Percentiles rank a stretch among this genome's conserved stretches.
Evolutionary conservation across 2,113 vertebrate species (phyloP).

Genomic region (Tenrec ecaudatus): DNA sequence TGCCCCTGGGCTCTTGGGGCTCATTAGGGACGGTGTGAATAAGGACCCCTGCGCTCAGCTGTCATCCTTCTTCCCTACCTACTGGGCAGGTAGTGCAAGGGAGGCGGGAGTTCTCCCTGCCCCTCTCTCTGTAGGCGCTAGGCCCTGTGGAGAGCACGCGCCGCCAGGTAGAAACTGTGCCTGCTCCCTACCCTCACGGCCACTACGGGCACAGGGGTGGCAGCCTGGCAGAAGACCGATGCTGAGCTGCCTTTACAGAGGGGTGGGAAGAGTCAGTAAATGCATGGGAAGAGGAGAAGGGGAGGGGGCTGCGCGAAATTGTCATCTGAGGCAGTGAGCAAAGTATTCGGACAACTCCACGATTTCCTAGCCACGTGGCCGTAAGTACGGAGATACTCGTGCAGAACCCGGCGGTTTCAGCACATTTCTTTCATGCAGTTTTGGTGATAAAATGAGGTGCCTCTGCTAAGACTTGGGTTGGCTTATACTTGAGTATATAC

Average conservation of each 20-base stretch:
- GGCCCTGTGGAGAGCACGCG: neutral
- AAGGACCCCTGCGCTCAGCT: neutral
- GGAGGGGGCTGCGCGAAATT: neutral
- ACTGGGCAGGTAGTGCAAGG: neutral
- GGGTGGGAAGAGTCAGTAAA: neutral
- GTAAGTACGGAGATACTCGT: neutral
- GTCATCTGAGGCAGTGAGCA: neutral
- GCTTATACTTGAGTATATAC: no score
- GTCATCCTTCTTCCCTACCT: neutral
- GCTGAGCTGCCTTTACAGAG: neutral
- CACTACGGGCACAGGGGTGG: neutral
- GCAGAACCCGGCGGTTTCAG: no score
- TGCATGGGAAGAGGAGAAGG: neutral
- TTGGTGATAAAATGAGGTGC: no score
- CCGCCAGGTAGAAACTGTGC: rapidly evolving
- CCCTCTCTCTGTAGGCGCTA: neutral
- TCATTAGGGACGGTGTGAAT: neutral
- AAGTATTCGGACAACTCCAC: neutral
- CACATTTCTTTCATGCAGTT: no score
- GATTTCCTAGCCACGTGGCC: neutral
- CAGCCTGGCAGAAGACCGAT: no score
- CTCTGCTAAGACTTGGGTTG: no score
- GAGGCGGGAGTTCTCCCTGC: no score
- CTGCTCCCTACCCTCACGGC: neutral
- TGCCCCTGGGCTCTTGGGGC: constrained; percentile 14